phyloP scores from a whole-genome alignment of 2,888 invertebrate species.

The Chrysolina americana region DNA sequence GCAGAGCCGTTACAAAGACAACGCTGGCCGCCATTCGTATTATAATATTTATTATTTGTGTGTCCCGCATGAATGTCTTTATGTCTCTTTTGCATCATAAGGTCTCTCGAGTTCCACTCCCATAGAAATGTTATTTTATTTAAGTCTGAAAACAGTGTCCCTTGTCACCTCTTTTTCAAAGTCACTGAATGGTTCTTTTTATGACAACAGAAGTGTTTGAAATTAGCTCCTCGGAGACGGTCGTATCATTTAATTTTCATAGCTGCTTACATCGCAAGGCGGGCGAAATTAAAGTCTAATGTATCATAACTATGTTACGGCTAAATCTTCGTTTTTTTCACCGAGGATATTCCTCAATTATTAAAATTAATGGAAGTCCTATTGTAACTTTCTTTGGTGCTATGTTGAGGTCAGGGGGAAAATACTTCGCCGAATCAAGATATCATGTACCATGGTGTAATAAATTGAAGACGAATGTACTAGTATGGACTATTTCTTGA shows the following conservation, averaged over 20 bases:
- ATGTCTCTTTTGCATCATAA: slow-evolving; percentile 67
- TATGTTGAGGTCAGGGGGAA: background rate
- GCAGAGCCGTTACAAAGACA: slow-evolving; percentile 61
- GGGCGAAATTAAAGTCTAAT: slow-evolving; percentile 66
- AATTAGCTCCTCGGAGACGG: slow-evolving; percentile 68
- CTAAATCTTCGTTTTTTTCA: slow-evolving; percentile 61
- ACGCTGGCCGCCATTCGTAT: slow-evolving; percentile 65
- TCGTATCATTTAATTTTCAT: slow-evolving; percentile 70
- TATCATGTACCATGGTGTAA: background rate
- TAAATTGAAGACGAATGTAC: background rate
- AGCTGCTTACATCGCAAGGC: slow-evolving; percentile 59
- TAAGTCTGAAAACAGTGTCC: slow-evolving; percentile 67
- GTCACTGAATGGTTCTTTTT: slow-evolving; percentile 67
- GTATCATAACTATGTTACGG: slow-evolving; percentile 67
- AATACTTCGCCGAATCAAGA: background rate
- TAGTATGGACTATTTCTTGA: background rate
- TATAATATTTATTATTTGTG: slow-evolving; percentile 71
- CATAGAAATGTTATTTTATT: slow-evolving; percentile 69
- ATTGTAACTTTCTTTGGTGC: slow-evolving; percentile 49
- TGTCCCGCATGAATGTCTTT: slow-evolving; percentile 66
- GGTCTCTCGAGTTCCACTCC: slow-evolving; percentile 62
- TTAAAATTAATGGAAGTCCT: slow-evolving; percentile 59
- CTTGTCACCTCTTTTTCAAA: slow-evolving; percentile 68
- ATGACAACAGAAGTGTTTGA: slow-evolving; percentile 70
- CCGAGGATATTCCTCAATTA: slow-evolving; percentile 58